A percentile compares a stretch with the other conserved stretches of the same genome.
These are phyloP conservation scores for Molorchus minor DNA, from an alignment of 2,888 invertebrate species.

Conservation along the genomic window DNA sequence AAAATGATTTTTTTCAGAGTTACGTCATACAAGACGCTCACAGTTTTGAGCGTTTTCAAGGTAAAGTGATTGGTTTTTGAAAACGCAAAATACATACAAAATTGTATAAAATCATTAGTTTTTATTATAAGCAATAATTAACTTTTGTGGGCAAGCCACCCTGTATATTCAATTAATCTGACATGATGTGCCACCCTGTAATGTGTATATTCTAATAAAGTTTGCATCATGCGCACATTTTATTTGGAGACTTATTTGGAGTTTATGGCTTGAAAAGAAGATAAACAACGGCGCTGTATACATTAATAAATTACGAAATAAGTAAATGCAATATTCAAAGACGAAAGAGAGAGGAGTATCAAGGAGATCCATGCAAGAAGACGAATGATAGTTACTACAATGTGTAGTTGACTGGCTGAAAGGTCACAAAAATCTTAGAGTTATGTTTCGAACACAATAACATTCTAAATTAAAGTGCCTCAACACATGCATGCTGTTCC, in stretches of 20 bases:
- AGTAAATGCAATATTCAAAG: constrained; percentile 55
- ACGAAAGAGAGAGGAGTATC: constrained; percentile 57
- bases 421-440: constrained; percentile 58
- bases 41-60: no score
- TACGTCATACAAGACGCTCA: no score
- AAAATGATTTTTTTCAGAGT: no score
- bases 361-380: constrained; percentile 59
- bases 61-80: no score
- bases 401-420: constrained; percentile 52
- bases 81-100: no score
- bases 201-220: constrained; percentile 12
- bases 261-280: constrained; percentile 50
- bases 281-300: constrained; percentile 52
- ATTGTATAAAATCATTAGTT: no score
- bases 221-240: constrained; percentile 33
- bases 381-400: constrained; percentile 53
- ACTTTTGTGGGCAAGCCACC: no score
- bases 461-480: constrained; percentile 52
- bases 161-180: no score
- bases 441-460: constrained; percentile 57
- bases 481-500: constrained; percentile 42
- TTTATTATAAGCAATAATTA: no score
- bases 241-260: constrained; percentile 47
- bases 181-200: not conserved
- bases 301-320: constrained; percentile 55